A percentile compares a stretch with the other conserved stretches of the same genome.
Conservation (phyloP, 2,888 invertebrate genomes). For the Athrips mouffetella region DNA sequence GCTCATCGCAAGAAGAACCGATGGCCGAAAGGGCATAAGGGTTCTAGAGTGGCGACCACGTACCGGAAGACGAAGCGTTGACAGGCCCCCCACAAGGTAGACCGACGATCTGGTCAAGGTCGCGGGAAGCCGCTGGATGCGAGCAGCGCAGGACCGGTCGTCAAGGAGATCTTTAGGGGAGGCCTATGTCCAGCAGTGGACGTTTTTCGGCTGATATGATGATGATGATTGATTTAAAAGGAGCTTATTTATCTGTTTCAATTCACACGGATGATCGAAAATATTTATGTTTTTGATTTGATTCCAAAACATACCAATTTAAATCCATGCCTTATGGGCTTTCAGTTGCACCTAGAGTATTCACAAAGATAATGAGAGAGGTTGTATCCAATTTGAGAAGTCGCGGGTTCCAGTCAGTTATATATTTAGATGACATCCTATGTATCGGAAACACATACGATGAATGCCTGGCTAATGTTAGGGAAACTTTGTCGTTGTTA, state of each 20-base stretch:
- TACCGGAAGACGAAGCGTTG: no score
- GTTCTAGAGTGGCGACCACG: no score
- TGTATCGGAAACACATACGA: conserved; percentile 15
- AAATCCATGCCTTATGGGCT: neutral
- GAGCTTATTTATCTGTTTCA: conserved; percentile 5
- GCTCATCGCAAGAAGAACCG: no score
- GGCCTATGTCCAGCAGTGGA: no score
- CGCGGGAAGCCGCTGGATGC: no score
- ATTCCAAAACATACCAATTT: neutral
- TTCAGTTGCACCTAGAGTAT: neutral
- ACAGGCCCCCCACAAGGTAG: no score
- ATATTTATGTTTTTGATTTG: neutral
- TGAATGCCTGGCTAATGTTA: conserved; percentile 17
- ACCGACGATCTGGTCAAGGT: no score
- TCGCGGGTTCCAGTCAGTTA: conserved; percentile 10
- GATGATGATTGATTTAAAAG: conserved; percentile 12
- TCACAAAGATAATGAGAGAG: conserved; percentile 1
- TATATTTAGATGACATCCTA: conserved; percentile 20
- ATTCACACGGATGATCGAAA: neutral
- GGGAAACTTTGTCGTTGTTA: conserved; percentile 13
- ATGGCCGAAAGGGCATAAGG: no score
- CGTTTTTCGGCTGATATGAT: no score
- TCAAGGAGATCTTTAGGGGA: no score
- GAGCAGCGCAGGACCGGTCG: no score
- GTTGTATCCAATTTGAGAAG: conserved; percentile 2